Conservation (phyloP, 2,888 invertebrate species). For the Philonicus albiceps region DNA sequence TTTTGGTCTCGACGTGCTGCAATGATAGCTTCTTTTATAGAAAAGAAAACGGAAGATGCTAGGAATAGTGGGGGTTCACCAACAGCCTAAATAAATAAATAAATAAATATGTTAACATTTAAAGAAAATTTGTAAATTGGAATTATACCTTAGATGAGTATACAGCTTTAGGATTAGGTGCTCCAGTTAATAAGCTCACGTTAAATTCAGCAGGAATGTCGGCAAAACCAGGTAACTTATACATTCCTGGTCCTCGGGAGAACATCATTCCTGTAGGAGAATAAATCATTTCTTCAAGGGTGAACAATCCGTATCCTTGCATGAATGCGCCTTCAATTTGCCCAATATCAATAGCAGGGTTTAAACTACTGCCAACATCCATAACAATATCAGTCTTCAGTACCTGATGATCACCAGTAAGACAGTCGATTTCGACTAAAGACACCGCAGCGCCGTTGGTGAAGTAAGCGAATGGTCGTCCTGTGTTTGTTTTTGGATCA, state of each 20-base stretch:
- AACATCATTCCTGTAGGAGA: slow-evolving; percentile 82
- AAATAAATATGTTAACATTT: neutral
- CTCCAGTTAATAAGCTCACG: slow-evolving; percentile 89
- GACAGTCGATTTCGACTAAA: slow-evolving; percentile 91
- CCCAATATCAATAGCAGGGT: slow-evolving; percentile 96
- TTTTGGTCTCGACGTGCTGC: slow-evolving; percentile 79
- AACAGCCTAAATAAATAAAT: slow-evolving; percentile 73
- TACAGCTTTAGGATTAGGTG: slow-evolving; percentile 88
- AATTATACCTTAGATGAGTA: slow-evolving; percentile 88
- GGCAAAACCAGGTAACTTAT: slow-evolving; percentile 92
- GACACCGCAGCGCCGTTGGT: slow-evolving; percentile 86
- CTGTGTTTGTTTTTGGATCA: slow-evolving; percentile 73
- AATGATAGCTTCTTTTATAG: slow-evolving; percentile 86
- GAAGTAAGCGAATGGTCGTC: slow-evolving; percentile 82
- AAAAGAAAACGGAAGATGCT: slow-evolving; percentile 87
- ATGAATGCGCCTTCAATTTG: slow-evolving; percentile 96
- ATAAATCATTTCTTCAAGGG: slow-evolving; percentile 87
- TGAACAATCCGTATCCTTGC: slow-evolving; percentile 93
- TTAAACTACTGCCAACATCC: slow-evolving; percentile 94
- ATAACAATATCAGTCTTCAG: slow-evolving; percentile 92
- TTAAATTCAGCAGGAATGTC: slow-evolving; percentile 93
- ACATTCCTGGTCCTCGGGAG: slow-evolving; percentile 90
- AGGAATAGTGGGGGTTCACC: slow-evolving; percentile 95
- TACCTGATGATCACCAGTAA: slow-evolving; percentile 93
- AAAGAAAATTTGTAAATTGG: neutral